Conservation (phyloP, 2,113 vertebrate genomes). For the Barnardius zonarius region DNA sequence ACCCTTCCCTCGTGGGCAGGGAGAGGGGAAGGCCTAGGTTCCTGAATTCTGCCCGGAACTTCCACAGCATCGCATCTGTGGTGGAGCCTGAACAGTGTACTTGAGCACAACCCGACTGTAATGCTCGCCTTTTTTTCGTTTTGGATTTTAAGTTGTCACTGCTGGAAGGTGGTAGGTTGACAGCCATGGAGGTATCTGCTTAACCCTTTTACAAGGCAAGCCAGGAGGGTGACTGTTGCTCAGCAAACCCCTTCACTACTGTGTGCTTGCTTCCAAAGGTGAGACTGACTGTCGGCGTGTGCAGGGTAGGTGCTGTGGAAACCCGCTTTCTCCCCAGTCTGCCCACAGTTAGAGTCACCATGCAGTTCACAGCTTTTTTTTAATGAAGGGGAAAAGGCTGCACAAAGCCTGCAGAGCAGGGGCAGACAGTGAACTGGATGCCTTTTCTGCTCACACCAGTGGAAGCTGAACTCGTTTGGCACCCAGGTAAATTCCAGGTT, state of each 20-base stretch:
- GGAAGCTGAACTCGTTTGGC: background rate
- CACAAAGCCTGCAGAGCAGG: accelerated
- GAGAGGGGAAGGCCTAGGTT: background rate
- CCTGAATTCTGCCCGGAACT: accelerated
- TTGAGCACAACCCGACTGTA: background rate
- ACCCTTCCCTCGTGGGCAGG: background rate
- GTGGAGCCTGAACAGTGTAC: background rate
- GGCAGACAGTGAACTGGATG: background rate
- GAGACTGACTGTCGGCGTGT: background rate
- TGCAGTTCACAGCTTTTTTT: background rate
- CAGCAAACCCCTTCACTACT: background rate
- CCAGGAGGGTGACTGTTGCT: background rate
- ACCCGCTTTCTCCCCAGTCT: background rate
- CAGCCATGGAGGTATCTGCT: background rate
- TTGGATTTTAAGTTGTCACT: accelerated
- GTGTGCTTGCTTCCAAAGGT: background rate
- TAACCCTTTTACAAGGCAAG: background rate
- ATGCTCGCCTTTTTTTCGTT: background rate
- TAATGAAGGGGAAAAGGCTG: background rate
- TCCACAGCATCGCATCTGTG: background rate
- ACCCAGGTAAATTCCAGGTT: background rate
- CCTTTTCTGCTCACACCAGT: background rate
- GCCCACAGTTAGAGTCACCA: background rate
- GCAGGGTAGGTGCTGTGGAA: background rate
- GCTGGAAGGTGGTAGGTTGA: background rate